Percentiles rank a stretch among this genome's conserved stretches.
Conservation (phyloP, 2,797 vertebrate genomes). For the Percopsis omiscomaycus region DNA sequence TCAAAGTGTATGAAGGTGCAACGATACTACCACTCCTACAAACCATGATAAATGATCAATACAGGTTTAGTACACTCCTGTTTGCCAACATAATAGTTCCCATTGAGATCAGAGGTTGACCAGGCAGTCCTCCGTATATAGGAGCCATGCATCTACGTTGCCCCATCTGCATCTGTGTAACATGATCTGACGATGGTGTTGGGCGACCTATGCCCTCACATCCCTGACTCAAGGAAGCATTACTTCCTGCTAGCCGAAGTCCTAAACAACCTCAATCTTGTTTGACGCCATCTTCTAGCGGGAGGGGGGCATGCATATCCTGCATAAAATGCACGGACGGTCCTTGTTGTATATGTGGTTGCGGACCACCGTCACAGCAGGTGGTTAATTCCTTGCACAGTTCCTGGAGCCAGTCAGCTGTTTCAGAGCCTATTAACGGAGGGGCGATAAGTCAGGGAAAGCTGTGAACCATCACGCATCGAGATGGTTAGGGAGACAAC, state of each 20-base stretch:
- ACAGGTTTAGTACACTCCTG: slow-evolving; percentile 6
- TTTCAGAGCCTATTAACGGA: slow-evolving; percentile 62
- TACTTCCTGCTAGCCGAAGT: slow-evolving; percentile 65
- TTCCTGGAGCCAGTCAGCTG: slow-evolving; percentile 64
- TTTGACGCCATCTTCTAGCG: slow-evolving; percentile 53
- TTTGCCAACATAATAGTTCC: slow-evolving; percentile 49
- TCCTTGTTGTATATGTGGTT: too few species aligned
- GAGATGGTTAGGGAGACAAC: slow-evolving; percentile 29
- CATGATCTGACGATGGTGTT: slow-evolving; percentile 37
- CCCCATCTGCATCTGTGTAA: slow-evolving; percentile 70
- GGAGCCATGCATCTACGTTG: slow-evolving; percentile 22
- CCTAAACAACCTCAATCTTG: slow-evolving; percentile 48
- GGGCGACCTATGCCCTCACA: slow-evolving; percentile 56
- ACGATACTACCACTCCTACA: background rate
- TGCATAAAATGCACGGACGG: background rate
- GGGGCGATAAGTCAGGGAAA: slow-evolving; percentile 60
- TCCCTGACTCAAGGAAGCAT: slow-evolving; percentile 49
- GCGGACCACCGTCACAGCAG: slow-evolving; percentile 44
- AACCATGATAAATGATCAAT: slow-evolving; percentile 20
- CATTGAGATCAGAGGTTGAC: slow-evolving; percentile 13
- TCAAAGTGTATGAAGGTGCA: background rate
- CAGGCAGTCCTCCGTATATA: slow-evolving; percentile 43
- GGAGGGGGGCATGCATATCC: slow-evolving; percentile 32
- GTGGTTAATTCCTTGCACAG: slow-evolving; percentile 61
- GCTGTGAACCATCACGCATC: slow-evolving; percentile 48